A percentile compares a stretch with the other conserved stretches of the same genome.
These are phyloP conservation scores for Euura saliciscinereae DNA, from an alignment of 1,140 invertebrate species.

Conservation along the genomic window DNA sequence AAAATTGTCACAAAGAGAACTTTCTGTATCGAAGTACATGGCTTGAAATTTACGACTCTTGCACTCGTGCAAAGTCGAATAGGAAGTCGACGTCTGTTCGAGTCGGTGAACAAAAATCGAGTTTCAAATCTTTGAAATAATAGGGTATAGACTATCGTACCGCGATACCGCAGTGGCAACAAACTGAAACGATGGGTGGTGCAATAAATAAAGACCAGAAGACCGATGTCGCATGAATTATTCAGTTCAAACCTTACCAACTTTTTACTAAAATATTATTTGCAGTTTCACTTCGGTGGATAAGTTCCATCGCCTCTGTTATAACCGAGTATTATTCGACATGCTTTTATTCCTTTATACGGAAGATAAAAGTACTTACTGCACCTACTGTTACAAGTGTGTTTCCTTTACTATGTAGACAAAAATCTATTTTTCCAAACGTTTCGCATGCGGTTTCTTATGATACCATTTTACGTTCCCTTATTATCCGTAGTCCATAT, in stretches of 20 bases:
- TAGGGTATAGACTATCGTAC: not conserved
- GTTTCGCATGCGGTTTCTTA: not conserved
- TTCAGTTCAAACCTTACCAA: not conserved
- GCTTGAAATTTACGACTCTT: not conserved
- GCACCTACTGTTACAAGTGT: too few relatives aligned
- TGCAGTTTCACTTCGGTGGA: not conserved
- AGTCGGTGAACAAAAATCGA: not conserved
- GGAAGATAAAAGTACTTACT: too few relatives aligned
- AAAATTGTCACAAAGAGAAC: too few relatives aligned
- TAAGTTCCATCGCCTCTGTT: too few relatives aligned
- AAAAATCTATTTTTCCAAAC: conserved; percentile 2
- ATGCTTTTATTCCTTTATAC: too few relatives aligned
- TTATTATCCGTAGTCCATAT: not conserved
- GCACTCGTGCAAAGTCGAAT: not conserved
- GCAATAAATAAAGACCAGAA: not conserved
- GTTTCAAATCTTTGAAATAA: conserved; percentile 1
- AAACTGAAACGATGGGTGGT: not conserved
- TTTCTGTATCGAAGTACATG: too few relatives aligned
- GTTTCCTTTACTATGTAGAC: not conserved
- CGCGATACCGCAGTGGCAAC: not conserved
- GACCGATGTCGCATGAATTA: not conserved
- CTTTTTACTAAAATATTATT: not conserved
- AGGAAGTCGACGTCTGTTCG: conserved; percentile 1
- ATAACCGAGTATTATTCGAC: too few relatives aligned
- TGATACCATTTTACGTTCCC: not conserved